A percentile compares a stretch with the other conserved stretches of the same genome.
These are phyloP conservation scores for Enteromius viviparus DNA, from an alignment of 2,797 vertebrate species.

Conservation along the genomic window DNA sequence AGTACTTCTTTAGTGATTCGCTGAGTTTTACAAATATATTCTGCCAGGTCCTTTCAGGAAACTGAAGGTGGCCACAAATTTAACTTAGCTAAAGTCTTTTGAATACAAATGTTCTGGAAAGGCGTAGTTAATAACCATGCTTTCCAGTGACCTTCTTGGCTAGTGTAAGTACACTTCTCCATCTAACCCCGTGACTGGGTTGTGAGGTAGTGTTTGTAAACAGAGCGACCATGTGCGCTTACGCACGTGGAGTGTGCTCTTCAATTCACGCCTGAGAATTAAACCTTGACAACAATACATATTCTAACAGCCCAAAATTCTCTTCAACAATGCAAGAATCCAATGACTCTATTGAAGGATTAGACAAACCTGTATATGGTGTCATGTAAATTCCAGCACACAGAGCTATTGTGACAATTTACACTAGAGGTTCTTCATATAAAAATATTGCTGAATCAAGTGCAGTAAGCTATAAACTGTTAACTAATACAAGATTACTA, in stretches of 20 bases:
- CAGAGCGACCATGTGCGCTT: constrained; percentile 82
- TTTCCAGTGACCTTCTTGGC: constrained; percentile 44
- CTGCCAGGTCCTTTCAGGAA: not conserved
- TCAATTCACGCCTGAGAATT: constrained; percentile 62
- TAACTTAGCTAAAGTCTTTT: constrained; percentile 13
- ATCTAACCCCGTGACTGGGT: constrained; percentile 53
- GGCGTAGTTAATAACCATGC: not conserved
- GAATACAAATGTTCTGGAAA: constrained; percentile 1
- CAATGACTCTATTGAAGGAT: not conserved
- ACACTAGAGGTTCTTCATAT: not conserved
- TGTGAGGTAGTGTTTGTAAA: constrained; percentile 88
- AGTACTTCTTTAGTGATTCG: not conserved
- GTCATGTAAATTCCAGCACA: not conserved
- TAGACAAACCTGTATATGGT: not conserved
- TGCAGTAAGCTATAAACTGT: not conserved
- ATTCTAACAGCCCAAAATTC: constrained; percentile 1
- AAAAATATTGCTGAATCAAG: not conserved
- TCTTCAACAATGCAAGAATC: not conserved
- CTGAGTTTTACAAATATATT: constrained; percentile 14
- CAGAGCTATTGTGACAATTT: not conserved
- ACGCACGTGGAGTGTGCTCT: constrained; percentile 76
- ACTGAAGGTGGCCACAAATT: not conserved
- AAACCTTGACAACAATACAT: constrained; percentile 74
- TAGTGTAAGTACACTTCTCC: constrained; percentile 30
- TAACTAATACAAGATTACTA: not conserved